Conservation (phyloP, 2,797 vertebrate species). For the Argyrosomus regius region DNA sequence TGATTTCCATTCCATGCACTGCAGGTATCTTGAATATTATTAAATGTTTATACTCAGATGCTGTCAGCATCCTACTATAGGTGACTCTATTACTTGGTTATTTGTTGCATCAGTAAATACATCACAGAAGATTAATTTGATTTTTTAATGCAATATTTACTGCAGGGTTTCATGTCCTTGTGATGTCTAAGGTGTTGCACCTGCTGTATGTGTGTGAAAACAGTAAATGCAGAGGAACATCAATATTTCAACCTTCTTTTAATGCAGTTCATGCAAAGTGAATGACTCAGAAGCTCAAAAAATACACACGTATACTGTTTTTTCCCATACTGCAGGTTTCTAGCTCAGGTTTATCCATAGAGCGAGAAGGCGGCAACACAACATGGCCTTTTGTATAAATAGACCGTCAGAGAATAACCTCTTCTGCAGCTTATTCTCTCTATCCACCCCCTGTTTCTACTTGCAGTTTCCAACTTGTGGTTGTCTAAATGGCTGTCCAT, state of each 20-base stretch:
- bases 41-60: not conserved
- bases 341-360: not conserved
- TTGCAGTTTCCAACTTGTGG: conserved; percentile 10
- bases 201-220: conserved; percentile 40
- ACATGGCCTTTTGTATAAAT: conserved; percentile 13
- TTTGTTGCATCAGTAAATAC: conserved; percentile 1
- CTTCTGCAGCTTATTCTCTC: conserved; percentile 2
- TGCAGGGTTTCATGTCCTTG: not conserved
- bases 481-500: conserved; percentile 27
- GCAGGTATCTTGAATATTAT: not conserved
- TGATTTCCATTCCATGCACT: not conserved
- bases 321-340: not conserved
- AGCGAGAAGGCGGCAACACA: not conserved
- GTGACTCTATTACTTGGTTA: not conserved
- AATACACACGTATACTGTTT: not conserved
- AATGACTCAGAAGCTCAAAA: conserved; percentile 35
- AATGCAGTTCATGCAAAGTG: conserved; percentile 55
- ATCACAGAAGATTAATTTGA: not conserved
- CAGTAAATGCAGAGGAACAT: conserved; percentile 47
- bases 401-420: conserved; percentile 9
- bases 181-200: conserved; percentile 15
- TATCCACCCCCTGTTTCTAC: not conserved
- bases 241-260: conserved; percentile 65
- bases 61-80: not conserved
- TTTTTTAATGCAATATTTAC: not conserved